These are phyloP conservation scores for Conger conger DNA, from an alignment of 2,113 vertebrate species.

Conservation along the genomic window DNA sequence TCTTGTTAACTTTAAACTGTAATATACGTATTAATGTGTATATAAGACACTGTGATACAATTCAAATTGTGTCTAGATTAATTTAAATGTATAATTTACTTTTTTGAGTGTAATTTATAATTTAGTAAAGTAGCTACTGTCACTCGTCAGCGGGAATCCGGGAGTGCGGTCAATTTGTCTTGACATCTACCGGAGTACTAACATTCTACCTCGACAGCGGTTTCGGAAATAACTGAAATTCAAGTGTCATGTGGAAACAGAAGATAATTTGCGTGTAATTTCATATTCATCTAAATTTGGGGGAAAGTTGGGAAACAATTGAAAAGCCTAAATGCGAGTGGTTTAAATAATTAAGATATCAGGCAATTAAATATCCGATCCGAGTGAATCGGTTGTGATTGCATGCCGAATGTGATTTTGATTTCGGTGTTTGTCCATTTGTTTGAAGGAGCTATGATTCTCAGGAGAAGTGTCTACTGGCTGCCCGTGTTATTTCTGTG, in stretches of 20 bases:
- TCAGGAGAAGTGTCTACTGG: conserved; percentile 70
- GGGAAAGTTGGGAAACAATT: not conserved
- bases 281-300: not conserved
- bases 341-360: no score
- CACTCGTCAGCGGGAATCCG: not conserved
- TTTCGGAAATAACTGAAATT: not conserved
- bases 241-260: no score
- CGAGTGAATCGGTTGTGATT: not conserved
- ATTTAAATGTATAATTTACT: not conserved
- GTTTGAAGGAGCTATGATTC: conserved; percentile 77
- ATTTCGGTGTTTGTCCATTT: conserved; percentile 25
- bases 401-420: conserved; percentile 16
- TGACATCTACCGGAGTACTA: not conserved
- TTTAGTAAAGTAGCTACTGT: not conserved
- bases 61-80: not conserved
- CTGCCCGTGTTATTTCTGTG: conserved; percentile 70
- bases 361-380: not conserved
- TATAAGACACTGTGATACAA: not conserved
- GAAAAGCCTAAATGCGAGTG: no score
- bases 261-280: not conserved
- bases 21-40: not conserved
- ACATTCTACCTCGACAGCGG: not conserved
- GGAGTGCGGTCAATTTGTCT: not conserved
- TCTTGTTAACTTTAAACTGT: not conserved
- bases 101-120: no score